Conservation (phyloP, 1,140 invertebrate species). For the Vanessa atalanta region DNA sequence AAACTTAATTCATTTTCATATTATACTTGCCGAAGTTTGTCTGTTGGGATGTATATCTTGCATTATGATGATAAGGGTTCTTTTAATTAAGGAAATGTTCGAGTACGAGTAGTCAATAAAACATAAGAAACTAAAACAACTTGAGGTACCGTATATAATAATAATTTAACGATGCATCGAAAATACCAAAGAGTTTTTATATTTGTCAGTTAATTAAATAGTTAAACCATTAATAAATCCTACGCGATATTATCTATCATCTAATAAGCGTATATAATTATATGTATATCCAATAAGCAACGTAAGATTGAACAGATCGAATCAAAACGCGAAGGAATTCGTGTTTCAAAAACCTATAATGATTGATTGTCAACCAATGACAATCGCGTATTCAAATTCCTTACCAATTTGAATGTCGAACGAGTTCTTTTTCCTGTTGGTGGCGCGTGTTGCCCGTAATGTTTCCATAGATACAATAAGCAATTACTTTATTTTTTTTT, state of each 20-base stretch:
- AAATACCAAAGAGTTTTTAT: background rate
- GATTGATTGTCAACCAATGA: conserved; percentile 81
- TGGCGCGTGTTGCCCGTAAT: conserved; percentile 61
- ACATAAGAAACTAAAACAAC: background rate
- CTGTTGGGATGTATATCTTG: no score
- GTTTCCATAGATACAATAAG: conserved; percentile 74
- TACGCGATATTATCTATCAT: no score
- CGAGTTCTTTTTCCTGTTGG: conserved; percentile 74
- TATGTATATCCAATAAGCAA: conserved; percentile 20
- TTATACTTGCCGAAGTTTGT: no score
- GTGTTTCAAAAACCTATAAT: conserved; percentile 78
- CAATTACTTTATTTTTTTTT: conserved; percentile 62
- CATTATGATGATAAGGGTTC: no score
- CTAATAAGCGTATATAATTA: background rate
- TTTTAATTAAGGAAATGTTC: no score
- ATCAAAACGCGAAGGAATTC: conserved; percentile 73
- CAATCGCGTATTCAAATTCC: conserved; percentile 79
- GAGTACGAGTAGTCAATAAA: background rate
- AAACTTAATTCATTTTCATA: no score
- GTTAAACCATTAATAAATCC: no score
- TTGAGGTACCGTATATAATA: background rate
- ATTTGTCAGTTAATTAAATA: no score
- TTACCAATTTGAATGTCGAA: conserved; percentile 77
- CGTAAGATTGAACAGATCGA: conserved; percentile 56
- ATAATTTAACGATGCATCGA: background rate